A percentile compares a stretch with the other conserved stretches of the same genome.
Evolutionary conservation across 2,797 vertebrate genomes (phyloP).

Genomic region (Myotis vivesi): DNA sequence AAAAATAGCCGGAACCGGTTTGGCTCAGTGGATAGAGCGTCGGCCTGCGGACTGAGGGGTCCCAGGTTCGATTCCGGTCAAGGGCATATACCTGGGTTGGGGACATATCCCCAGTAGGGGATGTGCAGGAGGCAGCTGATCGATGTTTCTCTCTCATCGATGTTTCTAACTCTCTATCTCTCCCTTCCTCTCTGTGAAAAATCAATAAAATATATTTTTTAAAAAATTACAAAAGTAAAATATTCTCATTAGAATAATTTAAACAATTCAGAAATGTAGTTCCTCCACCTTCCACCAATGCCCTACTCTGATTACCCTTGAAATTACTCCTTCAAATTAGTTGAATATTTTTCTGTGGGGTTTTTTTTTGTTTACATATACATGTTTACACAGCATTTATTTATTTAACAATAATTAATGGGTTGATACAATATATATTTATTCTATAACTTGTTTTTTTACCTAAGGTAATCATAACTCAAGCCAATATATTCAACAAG

Average conservation of each 20-base stretch:
- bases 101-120: too few species aligned
- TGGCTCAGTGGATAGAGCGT: too few species aligned
- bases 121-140: too few species aligned
- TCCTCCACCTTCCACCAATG: background rate
- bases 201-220: too few species aligned
- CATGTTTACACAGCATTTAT: background rate
- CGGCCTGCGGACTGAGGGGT: too few species aligned
- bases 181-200: too few species aligned
- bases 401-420: background rate
- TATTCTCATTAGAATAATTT: conserved; percentile 10
- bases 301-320: background rate
- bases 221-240: conserved; percentile 34
- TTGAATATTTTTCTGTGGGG: background rate
- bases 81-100: too few species aligned
- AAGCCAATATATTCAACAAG: conserved; percentile 7
- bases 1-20: background rate
- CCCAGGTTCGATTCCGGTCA: too few species aligned
- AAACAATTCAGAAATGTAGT: conserved; percentile 38
- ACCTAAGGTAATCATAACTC: conserved; percentile 24
- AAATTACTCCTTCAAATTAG: conserved; percentile 49
- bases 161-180: too few species aligned
- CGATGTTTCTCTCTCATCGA: too few species aligned
- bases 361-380: background rate
- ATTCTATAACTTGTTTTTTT: conserved; percentile 46
- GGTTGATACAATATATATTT: background rate